phyloP scores from a whole-genome alignment of 2,888 invertebrate genomes.

The Allygus modestus region DNA sequence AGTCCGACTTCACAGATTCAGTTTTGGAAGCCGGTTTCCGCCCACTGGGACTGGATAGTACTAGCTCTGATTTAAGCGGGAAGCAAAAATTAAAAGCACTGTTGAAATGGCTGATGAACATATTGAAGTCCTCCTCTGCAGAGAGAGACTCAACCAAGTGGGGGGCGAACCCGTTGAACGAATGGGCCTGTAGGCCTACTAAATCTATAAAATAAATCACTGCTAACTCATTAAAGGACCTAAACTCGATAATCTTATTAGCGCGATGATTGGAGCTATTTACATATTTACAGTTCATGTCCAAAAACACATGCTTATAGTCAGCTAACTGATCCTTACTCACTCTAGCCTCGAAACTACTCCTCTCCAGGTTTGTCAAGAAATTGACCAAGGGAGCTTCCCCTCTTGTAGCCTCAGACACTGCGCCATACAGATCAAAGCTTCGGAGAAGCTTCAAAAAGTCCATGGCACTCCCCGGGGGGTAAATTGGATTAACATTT shows the following conservation, averaged over 20 bases:
- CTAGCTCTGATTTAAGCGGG: not conserved
- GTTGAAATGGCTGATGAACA: not conserved
- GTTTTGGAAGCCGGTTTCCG: not conserved
- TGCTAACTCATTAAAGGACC: conserved; percentile 9
- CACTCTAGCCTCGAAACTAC: no score
- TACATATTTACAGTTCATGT: no score
- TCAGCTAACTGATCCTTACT: no score
- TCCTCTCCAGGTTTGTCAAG: no score
- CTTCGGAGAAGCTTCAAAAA: no score
- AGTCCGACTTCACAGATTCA: not conserved
- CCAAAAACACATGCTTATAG: no score
- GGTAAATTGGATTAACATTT: no score
- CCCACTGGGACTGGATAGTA: not conserved
- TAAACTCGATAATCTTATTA: not conserved
- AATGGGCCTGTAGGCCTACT: not conserved
- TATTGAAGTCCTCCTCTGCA: not conserved
- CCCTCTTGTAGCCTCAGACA: no score
- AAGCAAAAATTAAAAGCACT: not conserved
- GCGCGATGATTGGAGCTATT: not conserved
- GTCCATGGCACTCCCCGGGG: no score
- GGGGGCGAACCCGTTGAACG: not conserved
- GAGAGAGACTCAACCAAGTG: not conserved
- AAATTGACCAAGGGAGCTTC: no score
- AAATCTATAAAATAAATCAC: not conserved
- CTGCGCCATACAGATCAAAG: no score